A percentile compares a stretch with the other conserved stretches of the same genome.
Evolutionary conservation across 2,888 invertebrate genomes (phyloP).

Genomic region (Mactromeris polynyma): DNA sequence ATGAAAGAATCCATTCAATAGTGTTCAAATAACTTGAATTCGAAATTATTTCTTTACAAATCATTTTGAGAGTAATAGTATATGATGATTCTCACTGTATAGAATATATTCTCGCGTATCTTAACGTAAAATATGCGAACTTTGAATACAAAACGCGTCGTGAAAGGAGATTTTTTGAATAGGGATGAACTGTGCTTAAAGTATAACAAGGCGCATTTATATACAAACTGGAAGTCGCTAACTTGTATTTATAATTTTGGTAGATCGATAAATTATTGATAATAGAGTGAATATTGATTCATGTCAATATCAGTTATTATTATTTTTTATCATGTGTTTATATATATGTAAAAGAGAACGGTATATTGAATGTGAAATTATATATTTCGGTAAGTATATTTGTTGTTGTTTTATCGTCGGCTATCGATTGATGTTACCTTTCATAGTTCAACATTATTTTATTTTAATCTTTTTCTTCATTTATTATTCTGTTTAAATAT

Average conservation of each 20-base stretch:
- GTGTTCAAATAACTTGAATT: slow-evolving; percentile 20
- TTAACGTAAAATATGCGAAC: not conserved
- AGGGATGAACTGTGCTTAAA: not conserved
- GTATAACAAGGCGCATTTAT: not conserved
- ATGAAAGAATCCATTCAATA: slow-evolving; percentile 24
- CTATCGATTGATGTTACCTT: not conserved
- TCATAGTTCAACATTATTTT: no score
- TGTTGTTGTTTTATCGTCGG: not conserved
- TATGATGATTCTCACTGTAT: not conserved
- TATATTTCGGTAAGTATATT: not conserved
- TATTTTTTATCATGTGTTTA: not conserved
- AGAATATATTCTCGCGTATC: not conserved
- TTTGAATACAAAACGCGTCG: not conserved
- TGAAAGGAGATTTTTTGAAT: not conserved
- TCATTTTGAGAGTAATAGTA: not conserved
- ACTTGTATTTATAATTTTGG: not conserved
- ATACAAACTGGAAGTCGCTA: not conserved
- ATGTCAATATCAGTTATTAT: not conserved
- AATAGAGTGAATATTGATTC: not conserved
- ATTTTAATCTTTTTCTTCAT: no score
- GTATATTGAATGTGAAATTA: not conserved
- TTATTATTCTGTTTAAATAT: no score
- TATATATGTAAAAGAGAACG: not conserved
- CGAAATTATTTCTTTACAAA: slow-evolving; percentile 33
- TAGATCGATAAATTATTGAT: not conserved